Evolutionary conservation across 1,140 invertebrate species (phyloP).

Genomic region (Oryzaephilus surinamensis): DNA sequence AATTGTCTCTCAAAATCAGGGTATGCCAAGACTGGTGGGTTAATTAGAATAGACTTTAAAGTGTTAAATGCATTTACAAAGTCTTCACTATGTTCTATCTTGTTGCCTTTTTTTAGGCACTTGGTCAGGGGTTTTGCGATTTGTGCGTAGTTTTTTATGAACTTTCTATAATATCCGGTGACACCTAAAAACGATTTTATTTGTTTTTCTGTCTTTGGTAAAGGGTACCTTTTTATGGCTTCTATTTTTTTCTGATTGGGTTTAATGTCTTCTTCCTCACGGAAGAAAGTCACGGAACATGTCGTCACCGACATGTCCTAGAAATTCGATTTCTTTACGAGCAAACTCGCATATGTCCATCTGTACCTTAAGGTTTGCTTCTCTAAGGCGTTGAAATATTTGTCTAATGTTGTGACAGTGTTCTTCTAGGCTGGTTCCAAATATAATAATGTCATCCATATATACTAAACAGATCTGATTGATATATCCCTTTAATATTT

Average conservation of each 20-base stretch:
- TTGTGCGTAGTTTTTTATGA: slow-evolving; percentile 22
- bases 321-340: slow-evolving; percentile 28
- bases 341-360: slow-evolving; percentile 38
- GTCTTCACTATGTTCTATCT: slow-evolving; percentile 18
- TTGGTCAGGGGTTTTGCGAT: slow-evolving; percentile 27
- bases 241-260: slow-evolving; percentile 33
- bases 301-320: slow-evolving; percentile 37
- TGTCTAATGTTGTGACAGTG: no score
- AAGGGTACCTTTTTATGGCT: slow-evolving; percentile 27
- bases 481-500: no score
- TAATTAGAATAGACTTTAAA: no score
- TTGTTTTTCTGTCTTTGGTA: slow-evolving; percentile 11
- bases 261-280: slow-evolving; percentile 28
- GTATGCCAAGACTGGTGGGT: slow-evolving; percentile 31
- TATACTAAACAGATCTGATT: no score
- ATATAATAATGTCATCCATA: no score
- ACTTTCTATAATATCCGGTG: slow-evolving; percentile 30
- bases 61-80: slow-evolving; percentile 14
- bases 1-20: slow-evolving; percentile 26
- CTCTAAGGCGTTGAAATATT: no score
- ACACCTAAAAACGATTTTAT: slow-evolving; percentile 35
- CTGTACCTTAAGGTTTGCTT: no score
- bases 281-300: no score
- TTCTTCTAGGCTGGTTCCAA: no score
- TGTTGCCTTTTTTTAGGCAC: slow-evolving; percentile 22